A percentile compares a stretch with the other conserved stretches of the same genome.
Evolutionary conservation across 2,797 vertebrate genomes (phyloP).

Genomic region (Tapirus indicus): DNA sequence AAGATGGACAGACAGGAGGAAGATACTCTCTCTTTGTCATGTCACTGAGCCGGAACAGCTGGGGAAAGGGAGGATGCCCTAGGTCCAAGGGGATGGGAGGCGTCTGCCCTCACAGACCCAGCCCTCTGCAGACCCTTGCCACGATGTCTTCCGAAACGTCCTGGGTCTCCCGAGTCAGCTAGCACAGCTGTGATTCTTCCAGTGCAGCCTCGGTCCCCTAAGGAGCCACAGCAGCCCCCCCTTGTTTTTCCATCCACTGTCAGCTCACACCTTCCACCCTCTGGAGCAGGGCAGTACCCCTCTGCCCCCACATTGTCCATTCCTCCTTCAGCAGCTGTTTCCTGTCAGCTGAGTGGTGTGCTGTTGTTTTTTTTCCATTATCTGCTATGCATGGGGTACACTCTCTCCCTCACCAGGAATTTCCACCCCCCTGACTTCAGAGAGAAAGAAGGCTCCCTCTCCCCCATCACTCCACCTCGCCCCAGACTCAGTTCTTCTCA

Average conservation of each 20-base stretch:
- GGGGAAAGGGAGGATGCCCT: accelerated
- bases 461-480: accelerated
- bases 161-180: not conserved
- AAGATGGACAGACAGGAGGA: not conserved
- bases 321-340: not conserved
- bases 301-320: not conserved
- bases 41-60: not conserved
- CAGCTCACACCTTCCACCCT: not conserved
- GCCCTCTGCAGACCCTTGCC: not conserved
- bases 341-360: not conserved
- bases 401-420: accelerated
- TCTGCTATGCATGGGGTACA: not conserved
- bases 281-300: not conserved
- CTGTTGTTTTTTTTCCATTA: not conserved
- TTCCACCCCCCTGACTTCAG: not conserved
- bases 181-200: not conserved
- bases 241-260: not conserved
- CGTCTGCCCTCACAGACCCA: not conserved
- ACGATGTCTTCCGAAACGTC: accelerated
- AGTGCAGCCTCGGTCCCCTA: accelerated
- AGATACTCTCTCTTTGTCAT: not conserved
- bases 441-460: not conserved
- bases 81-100: accelerated
- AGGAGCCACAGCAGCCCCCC: not conserved
- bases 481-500: not conserved